phyloP scores from a whole-genome alignment of 1,140 invertebrate genomes.

The Zaprionus capensis region DNA sequence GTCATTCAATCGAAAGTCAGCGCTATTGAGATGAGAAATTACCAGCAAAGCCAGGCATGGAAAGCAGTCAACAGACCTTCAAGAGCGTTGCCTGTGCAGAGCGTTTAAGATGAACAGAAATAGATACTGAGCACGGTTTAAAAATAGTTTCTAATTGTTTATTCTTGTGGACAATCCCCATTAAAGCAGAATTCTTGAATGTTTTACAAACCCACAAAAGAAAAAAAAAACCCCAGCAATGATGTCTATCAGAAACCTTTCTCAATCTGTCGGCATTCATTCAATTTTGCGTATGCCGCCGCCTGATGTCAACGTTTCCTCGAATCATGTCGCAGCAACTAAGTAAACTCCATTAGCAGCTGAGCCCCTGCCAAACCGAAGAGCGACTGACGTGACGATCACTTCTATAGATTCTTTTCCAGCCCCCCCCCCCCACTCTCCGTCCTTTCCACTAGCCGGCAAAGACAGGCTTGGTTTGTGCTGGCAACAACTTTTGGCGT shows the following conservation, averaged over 20 bases:
- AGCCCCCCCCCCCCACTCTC: slow-evolving; percentile 27
- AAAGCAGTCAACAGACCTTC: not conserved
- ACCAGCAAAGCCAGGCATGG: not conserved
- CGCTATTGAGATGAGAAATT: slow-evolving; percentile 25
- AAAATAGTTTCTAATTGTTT: slow-evolving; percentile 22
- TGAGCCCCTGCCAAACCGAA: slow-evolving; percentile 33
- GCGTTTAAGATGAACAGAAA: not conserved
- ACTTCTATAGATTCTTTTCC: slow-evolving; percentile 51
- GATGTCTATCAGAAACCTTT: slow-evolving; percentile 28
- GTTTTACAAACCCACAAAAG: not conserved
- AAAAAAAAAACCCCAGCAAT: not conserved
- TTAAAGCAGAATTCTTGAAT: not conserved
- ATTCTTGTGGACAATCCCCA: not conserved
- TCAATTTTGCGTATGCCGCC: slow-evolving; percentile 20
- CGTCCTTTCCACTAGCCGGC: slow-evolving; percentile 4
- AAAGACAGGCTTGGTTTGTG: slow-evolving; percentile 47
- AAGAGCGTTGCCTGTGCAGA: not conserved
- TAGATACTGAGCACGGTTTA: not conserved
- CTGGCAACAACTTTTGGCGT: slow-evolving; percentile 68
- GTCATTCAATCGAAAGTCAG: slow-evolving; percentile 67
- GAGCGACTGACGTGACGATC: slow-evolving; percentile 68
- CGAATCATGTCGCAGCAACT: slow-evolving; percentile 18
- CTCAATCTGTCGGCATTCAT: slow-evolving; percentile 12
- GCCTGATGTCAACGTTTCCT: slow-evolving; percentile 33
- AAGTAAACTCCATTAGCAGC: slow-evolving; percentile 47